Evolutionary conservation across 2,797 vertebrate genomes (phyloP), one percentile per base, ranked within the genome.

Genomic region (Peromyscus nudipes): DNA sequence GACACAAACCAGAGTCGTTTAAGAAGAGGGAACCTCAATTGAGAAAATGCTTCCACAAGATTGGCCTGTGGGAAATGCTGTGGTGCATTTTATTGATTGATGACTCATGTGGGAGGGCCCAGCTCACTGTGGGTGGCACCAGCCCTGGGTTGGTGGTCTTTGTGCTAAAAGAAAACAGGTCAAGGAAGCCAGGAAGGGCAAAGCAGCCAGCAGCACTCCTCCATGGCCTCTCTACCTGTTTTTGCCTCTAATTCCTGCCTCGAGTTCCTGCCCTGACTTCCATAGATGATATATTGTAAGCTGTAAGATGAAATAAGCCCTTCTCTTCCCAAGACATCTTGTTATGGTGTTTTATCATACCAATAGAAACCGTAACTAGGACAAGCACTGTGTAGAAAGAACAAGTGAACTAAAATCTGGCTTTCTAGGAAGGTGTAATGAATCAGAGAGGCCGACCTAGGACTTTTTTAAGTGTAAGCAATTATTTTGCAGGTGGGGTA

Each of bases 351-450:
- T 64, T 62, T 84, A 1, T 12, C 29, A 52, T 9, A 52, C 3
- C 46, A 25, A 9, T 25, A 86, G 83, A 52, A 86, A 52, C 46
- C 1, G 6, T n/a, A 52, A 52, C 12, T 16, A 85, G 43, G 64
- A n/a, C 12, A 69, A 8, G 31, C 19, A 92, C 76, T 93, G 34
- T 14, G n/a, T 71, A 19, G 96, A 95, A 97, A 97, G 75, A 97
- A 92, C 65, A 95, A 96, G 96, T 57, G 52, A 97, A 98, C 97
- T 97, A 92, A 98, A 98, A 57, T 76, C 23, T 97, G 84, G 76
- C 94, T 10, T 98, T 98, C 83, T 98, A 6, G 91, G 89, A 96
- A 97, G 55, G 23, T 75, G 69, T 95, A 97, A 96, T 91, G 73
- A 98, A 31, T 95, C 73, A 97, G 27, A 97, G 29, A 96, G 17